Evolutionary conservation across 2,888 invertebrate genomes (phyloP), one percentile per base, ranked within the genome.

Genomic region (Drosophila peninsularis): DNA sequence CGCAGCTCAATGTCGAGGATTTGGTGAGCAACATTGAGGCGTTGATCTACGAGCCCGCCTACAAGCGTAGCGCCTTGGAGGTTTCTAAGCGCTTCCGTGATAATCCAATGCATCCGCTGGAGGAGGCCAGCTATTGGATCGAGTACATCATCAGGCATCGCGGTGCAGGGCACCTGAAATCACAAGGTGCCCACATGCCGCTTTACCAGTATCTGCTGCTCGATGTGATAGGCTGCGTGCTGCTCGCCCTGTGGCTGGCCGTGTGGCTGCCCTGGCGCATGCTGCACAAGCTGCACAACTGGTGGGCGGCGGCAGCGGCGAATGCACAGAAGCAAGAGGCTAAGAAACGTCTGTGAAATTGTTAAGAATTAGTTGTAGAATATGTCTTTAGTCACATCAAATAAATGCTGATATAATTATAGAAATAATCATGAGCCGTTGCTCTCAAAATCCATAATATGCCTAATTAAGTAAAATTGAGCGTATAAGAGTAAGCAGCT

Each of bases 71-170:
- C 60, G 93, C 93, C 0, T 84, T 93, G 73, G 92, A 92, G 78
- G 81, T 93, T 2, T 94, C 94, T 0, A 85, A 86, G 19, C 88
- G 93, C 17, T 94, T 94, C 87, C 92, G 92, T 37, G 94, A 95
- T 80, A 93, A 94, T 80, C 93, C 94, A 0, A 90, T 94, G 66
- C 92, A 93, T 60, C 94, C 95, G 2, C 82, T 94, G 81, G 94
- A 94, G 3, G 94, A 94, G 47, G 94, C 94, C 13, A 92, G 93
- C 52, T 95, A 93, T 88, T 95, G 94, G 94, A 93, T 94, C 37
- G 95, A 95, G 86, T 94, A 94, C 88, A 93, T 94, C 0, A 93
- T 91, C 9, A 85, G 92, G 44, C 91, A 93, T 72, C 90, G 92
- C 5, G 93, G 93, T 0, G 93, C 93, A 0, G 71, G 80, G 2